Evolutionary conservation across 1,140 invertebrate species (phyloP).

Genomic region (Xylocopa sonorina): DNA sequence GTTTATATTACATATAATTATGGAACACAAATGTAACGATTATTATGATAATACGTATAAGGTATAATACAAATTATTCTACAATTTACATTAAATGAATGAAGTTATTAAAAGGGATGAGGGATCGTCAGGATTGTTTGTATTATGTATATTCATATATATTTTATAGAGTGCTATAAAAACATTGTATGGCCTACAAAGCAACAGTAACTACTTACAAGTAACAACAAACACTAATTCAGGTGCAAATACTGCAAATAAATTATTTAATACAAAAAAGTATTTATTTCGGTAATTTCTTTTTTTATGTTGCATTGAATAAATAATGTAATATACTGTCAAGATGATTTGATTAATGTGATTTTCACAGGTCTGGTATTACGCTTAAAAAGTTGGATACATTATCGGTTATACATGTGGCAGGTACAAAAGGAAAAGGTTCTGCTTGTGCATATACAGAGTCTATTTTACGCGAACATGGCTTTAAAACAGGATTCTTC

Average conservation of each 20-base stretch:
- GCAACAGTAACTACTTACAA: slow-evolving; percentile 83
- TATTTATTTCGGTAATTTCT: slow-evolving; percentile 82
- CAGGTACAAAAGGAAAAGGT: slow-evolving; percentile 98
- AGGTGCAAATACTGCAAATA: slow-evolving; percentile 38
- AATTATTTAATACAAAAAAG: slow-evolving; percentile 80
- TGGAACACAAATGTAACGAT: background rate
- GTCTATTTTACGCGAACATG: slow-evolving; percentile 92
- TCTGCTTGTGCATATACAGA: slow-evolving; percentile 97
- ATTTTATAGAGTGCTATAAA: slow-evolving; percentile 85
- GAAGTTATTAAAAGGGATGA: background rate
- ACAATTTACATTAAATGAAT: slow-evolving; percentile 3
- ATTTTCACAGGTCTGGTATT: slow-evolving; percentile 84
- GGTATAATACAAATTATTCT: slow-evolving; percentile 11
- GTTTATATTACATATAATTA: background rate
- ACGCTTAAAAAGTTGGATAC: slow-evolving; percentile 84
- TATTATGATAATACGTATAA: background rate
- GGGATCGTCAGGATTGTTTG: background rate
- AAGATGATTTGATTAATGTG: background rate
- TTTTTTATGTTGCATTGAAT: slow-evolving; percentile 14
- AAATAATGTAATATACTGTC: background rate
- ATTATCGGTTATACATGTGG: slow-evolving; percentile 94
- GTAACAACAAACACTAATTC: slow-evolving; percentile 60
- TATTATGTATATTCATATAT: slow-evolving; percentile 4
- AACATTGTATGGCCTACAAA: slow-evolving; percentile 87
- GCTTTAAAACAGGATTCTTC: slow-evolving; percentile 96